phyloP scores from a whole-genome alignment of 2,888 invertebrate species.

The Andrena praecox region DNA sequence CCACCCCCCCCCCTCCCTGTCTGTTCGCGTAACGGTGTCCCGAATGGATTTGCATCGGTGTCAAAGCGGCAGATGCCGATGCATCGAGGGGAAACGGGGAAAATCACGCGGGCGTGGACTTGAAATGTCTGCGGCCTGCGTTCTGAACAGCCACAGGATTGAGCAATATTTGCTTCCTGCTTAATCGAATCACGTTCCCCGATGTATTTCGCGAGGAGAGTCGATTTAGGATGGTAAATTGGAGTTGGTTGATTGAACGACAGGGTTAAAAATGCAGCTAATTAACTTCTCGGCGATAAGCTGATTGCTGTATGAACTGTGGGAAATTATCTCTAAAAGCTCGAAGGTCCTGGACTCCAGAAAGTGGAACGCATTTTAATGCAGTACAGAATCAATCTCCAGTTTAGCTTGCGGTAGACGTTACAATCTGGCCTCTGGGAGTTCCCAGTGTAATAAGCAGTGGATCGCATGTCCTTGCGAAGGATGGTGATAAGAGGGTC shows the following conservation, averaged over 20 bases:
- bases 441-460: conserved; percentile 54
- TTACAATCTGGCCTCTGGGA: conserved; percentile 68
- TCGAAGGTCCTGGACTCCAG: background rate
- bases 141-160: conserved; percentile 6
- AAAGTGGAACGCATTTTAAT: conserved; percentile 56
- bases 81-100: conserved; percentile 43
- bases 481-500: background rate
- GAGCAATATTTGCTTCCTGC: conserved; percentile 8
- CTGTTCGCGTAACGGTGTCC: conserved; percentile 42
- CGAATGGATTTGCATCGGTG: conserved; percentile 52
- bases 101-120: conserved; percentile 27
- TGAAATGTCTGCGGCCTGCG: conserved; percentile 25
- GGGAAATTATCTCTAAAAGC: background rate
- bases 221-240: conserved; percentile 8
- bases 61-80: conserved; percentile 48
- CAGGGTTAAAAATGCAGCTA: conserved; percentile 12
- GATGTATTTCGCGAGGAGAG: conserved; percentile 5
- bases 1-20: conserved; percentile 1
- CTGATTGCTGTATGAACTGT: background rate
- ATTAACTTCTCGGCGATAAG: conserved; percentile 18
- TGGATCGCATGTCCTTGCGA: conserved; percentile 63
- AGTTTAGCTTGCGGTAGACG: conserved; percentile 59
- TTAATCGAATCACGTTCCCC: conserved; percentile 31
- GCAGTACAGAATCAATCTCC: conserved; percentile 44
- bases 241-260: conserved; percentile 7